Conservation (phyloP, 2,113 vertebrate genomes). For the Chlamydotis undulata region DNA sequence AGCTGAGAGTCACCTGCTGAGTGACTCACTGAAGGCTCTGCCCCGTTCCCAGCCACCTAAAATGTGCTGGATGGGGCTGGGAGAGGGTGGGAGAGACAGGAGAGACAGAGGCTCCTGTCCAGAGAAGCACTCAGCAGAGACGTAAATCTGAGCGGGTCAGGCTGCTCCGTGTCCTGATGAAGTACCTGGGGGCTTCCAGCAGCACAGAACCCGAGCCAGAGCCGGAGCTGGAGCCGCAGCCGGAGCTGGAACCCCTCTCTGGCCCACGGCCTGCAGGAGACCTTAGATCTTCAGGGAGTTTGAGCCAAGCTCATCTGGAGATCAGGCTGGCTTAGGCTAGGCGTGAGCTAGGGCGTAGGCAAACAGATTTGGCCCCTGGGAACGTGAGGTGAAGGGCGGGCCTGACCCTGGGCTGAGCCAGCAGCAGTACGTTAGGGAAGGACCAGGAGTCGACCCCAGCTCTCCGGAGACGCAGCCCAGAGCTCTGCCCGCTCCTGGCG, state of each 20-base stretch:
- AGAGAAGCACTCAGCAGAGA: background rate
- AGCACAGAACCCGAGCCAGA: background rate
- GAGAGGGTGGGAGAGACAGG: background rate
- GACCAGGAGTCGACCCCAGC: background rate
- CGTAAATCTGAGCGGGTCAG: background rate
- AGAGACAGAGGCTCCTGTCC: background rate
- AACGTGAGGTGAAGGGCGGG: background rate
- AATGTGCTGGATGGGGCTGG: background rate
- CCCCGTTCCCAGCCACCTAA: background rate
- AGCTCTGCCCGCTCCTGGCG: background rate
- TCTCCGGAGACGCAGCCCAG: background rate
- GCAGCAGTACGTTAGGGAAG: background rate
- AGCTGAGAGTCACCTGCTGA: background rate
- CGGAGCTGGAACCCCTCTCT: background rate
- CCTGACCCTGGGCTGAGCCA: too few relatives aligned
- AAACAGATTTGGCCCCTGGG: background rate
- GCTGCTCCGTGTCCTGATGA: background rate
- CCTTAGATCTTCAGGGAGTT: background rate
- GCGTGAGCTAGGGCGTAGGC: too few relatives aligned
- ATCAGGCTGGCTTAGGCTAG: background rate
- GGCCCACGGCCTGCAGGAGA: background rate
- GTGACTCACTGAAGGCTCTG: background rate
- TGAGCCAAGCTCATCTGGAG: background rate
- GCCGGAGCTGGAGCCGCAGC: too few relatives aligned
- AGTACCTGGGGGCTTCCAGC: too few relatives aligned